Base-by-base conservation (phyloP, 2,113 vertebrate species). In the Pimephales promelas region DNA sequence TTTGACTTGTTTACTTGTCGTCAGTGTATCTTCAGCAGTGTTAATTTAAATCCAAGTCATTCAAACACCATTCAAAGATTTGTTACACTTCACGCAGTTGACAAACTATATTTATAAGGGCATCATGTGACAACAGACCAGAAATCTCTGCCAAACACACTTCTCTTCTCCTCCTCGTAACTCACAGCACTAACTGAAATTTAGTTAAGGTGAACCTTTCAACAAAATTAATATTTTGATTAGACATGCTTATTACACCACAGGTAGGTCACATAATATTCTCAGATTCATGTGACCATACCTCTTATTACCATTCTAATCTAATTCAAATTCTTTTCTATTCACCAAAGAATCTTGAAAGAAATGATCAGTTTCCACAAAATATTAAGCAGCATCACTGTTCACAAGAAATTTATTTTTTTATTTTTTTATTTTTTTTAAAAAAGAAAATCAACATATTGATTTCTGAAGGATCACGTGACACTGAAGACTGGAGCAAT, bases 181-280 rank as follows among this genome's bases (percentile, higher is more conserved):
- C 56, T 56, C 59, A 40, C n/a, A 71, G 54, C 34, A 26, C 28
- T 26, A 57, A 28, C 4, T 78, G 2, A 47, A 22, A 75, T 45
- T 68, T 26, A 59, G 36, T 68, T 40, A 70, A 49, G 49, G 72
- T 84, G 72, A 88, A 88, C 83, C 84, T 66, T 81, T 79, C 66
- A 73, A 34, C 64, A 34, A 70, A n/a, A 84, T 73, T 81, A 6
- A 62, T 40, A 81, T 75, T 80, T 7, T 57, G 2, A 78, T 31
- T 43, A 70, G 18, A 36, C 14, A 78, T 2, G 5, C 31, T 24
- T 22, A 59, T 61, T 61, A 61, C 7, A 45, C 61, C 75, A 43
- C 22, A 24, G 36, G 20, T 61, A 14, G 34, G 75, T 43, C 22
- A 59, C 34, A 57, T 40, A 34, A 26, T 47, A 66, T 11, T 28